A percentile compares a stretch with the other conserved stretches of the same genome.
These are phyloP conservation scores for Pandemis cinnamomeana DNA, from an alignment of 2,888 invertebrate species.

Conservation along the genomic window DNA sequence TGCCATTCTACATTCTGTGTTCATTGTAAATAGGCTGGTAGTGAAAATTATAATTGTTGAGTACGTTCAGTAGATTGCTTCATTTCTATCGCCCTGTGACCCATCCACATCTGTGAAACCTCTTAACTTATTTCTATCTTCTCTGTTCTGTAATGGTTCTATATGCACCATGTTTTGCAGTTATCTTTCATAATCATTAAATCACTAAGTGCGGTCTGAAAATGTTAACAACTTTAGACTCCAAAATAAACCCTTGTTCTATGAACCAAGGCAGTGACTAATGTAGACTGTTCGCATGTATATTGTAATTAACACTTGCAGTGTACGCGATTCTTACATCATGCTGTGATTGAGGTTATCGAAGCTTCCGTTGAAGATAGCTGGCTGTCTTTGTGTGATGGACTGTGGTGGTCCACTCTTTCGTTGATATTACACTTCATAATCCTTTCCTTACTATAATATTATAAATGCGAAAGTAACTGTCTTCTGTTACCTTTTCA, in stretches of 20 bases:
- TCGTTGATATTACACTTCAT: neutral
- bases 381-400: conserved; percentile 11
- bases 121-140: no score
- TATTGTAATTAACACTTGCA: conserved; percentile 7
- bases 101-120: no score
- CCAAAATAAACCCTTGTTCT: conserved; percentile 1
- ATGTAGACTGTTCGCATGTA: conserved; percentile 2
- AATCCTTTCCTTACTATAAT: no score
- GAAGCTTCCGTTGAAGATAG: conserved; percentile 17
- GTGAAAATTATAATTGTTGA: neutral
- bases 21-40: neutral
- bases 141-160: no score
- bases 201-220: neutral
- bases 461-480: no score
- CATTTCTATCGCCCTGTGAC: no score
- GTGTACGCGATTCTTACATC: conserved; percentile 6
- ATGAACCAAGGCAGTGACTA: neutral
- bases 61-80: neutral
- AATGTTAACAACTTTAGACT: neutral
- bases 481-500: no score
- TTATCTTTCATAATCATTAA: neutral
- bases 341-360: conserved; percentile 21
- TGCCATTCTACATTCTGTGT: neutral
- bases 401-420: neutral
- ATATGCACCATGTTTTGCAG: no score